phyloP scores from a whole-genome alignment of 2,888 invertebrate species.

The Muscina levida region DNA sequence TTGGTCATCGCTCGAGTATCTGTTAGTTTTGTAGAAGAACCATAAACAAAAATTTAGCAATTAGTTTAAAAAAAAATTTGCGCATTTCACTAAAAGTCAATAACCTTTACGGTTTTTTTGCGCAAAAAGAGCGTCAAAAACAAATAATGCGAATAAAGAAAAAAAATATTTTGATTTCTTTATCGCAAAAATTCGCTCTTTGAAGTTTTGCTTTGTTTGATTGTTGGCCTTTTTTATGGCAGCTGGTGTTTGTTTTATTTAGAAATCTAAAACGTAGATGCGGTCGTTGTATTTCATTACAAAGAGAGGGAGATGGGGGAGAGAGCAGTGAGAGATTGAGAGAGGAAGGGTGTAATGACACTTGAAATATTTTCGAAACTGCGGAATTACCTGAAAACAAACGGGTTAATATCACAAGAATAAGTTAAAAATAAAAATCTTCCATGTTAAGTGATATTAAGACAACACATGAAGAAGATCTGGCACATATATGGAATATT shows the following conservation, averaged over 20 bases:
- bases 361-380: constrained; percentile 16
- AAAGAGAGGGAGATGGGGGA: background rate
- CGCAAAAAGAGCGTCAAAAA: background rate
- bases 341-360: constrained; percentile 24
- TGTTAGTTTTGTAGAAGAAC: constrained; percentile 1
- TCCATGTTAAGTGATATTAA: too few species aligned
- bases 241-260: constrained; percentile 26
- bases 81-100: constrained; percentile 54
- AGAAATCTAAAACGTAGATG: constrained; percentile 47
- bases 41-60: background rate
- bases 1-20: constrained; percentile 6
- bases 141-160: background rate
- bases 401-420: too few species aligned
- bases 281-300: constrained; percentile 48
- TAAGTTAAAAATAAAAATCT: too few species aligned
- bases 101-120: constrained; percentile 35
- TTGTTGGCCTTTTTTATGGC: constrained; percentile 4
- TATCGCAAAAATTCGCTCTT: constrained; percentile 30
- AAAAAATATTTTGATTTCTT: constrained; percentile 33
- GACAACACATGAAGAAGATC: too few species aligned
- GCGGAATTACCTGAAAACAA: constrained; percentile 24
- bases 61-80: constrained; percentile 27
- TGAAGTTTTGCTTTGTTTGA: constrained; percentile 18
- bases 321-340: background rate
- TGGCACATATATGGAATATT: too few species aligned